Conservation (phyloP, 2,113 vertebrate genomes). For the Paralichthys olivaceus region DNA sequence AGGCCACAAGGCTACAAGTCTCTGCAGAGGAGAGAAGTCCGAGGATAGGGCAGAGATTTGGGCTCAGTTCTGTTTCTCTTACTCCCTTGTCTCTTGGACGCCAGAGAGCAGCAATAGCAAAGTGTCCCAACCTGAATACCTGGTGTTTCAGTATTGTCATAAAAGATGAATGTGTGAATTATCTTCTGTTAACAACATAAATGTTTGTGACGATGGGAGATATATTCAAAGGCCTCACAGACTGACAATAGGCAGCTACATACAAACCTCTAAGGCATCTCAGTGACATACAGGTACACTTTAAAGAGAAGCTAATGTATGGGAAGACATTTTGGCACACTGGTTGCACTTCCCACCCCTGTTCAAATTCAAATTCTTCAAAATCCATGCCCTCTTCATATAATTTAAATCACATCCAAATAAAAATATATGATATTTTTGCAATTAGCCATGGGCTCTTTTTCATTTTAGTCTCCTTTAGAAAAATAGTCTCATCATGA, state of each 20-base stretch:
- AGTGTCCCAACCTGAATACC: background rate
- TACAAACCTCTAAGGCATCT: constrained; percentile 39
- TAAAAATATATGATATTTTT: constrained; percentile 31
- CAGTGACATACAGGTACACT: constrained; percentile 2
- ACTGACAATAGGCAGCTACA: constrained; percentile 17
- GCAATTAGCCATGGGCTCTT: background rate
- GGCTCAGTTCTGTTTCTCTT: constrained; percentile 23
- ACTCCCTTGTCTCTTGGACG: background rate
- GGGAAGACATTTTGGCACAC: constrained; percentile 19
- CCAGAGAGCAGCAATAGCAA: constrained; percentile 21
- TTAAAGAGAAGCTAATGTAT: background rate
- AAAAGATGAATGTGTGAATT: background rate
- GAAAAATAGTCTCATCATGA: constrained; percentile 39
- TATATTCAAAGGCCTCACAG: constrained; percentile 19
- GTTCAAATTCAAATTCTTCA: constrained; percentile 13
- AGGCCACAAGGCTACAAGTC: constrained; percentile 14
- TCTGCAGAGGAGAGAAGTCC: constrained; percentile 23
- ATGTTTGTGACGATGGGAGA: constrained; percentile 4
- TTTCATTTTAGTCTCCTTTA: constrained; percentile 10
- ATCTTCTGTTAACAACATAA: background rate
- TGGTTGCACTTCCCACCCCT: constrained; percentile 6
- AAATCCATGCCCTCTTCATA: constrained; percentile 24
- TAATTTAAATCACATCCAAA: constrained; percentile 9
- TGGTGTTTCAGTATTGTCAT: background rate
- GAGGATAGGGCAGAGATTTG: constrained; percentile 3